phyloP scores from a whole-genome alignment of 1,140 invertebrate genomes.

The Eriocheir sinensis region DNA sequence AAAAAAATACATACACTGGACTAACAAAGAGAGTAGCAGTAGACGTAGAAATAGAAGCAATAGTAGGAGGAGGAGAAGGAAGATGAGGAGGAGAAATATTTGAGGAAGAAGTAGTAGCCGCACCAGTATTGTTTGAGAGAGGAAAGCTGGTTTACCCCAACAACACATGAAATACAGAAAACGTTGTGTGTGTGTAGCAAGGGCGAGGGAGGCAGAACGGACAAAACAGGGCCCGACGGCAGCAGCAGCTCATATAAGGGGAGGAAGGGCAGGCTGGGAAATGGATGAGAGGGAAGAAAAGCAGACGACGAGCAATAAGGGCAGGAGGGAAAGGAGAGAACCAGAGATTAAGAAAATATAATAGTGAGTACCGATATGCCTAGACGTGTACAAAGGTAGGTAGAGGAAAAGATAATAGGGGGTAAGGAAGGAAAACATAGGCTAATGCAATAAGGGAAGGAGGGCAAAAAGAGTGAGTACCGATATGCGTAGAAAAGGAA shows the following conservation, averaged over 20 bases:
- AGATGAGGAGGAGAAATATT: background rate
- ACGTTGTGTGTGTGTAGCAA: no score
- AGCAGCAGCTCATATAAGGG: background rate
- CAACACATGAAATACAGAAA: no score
- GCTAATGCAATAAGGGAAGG: no score
- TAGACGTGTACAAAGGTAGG: background rate
- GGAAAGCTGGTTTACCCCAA: no score
- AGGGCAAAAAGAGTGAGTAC: background rate
- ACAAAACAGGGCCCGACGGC: no score
- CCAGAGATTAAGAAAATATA: background rate
- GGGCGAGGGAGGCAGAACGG: no score
- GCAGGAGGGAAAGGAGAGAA: slow-evolving; percentile 8
- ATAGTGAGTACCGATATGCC: background rate
- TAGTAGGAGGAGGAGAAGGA: background rate
- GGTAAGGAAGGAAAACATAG: background rate
- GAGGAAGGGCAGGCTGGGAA: background rate
- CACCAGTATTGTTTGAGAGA: background rate
- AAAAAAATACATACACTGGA: no score
- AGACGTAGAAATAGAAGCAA: background rate
- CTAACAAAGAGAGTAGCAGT: background rate
- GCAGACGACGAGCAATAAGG: background rate
- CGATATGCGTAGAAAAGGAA: background rate
- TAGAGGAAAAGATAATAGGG: background rate
- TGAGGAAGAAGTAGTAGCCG: background rate
- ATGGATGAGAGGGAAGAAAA: background rate